Percentiles rank a stretch among this genome's conserved stretches.
These are phyloP conservation scores for Aphidoletes aphidimyza DNA, from an alignment of 2,888 invertebrate species.

Conservation along the genomic window DNA sequence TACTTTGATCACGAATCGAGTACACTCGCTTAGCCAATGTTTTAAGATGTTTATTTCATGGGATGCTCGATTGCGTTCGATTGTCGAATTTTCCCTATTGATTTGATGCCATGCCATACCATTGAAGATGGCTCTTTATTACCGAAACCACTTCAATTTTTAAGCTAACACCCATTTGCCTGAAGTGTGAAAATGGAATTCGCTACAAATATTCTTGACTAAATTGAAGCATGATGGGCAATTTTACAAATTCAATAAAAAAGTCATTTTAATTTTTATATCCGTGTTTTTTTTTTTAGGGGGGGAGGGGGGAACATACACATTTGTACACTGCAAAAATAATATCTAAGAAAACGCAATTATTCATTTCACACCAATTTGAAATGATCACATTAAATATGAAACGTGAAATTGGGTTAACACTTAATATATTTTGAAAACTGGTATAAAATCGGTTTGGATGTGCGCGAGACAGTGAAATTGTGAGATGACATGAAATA, in stretches of 20 bases:
- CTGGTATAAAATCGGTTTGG: too few species aligned
- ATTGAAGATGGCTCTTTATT: background rate
- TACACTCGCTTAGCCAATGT: too few species aligned
- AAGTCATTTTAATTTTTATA: too few species aligned
- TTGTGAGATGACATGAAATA: background rate
- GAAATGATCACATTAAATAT: background rate
- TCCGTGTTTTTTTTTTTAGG: background rate
- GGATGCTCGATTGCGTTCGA: background rate
- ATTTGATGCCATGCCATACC: too few species aligned
- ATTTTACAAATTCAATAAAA: too few species aligned
- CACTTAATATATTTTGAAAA: background rate
- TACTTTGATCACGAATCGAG: too few species aligned
- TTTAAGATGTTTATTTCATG: too few species aligned
- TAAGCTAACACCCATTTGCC: background rate
- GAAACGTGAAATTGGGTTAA: background rate
- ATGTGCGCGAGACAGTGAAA: background rate
- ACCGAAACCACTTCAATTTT: background rate
- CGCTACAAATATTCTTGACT: too few species aligned
- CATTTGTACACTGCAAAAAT: background rate
- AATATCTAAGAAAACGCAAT: background rate
- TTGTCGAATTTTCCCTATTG: background rate
- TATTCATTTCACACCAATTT: background rate
- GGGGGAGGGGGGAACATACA: background rate
- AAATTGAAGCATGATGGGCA: too few species aligned
- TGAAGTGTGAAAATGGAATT: constrained; percentile 25